Conservation (phyloP, 2,888 invertebrate genomes). For the Andrena haemorrhoa region DNA sequence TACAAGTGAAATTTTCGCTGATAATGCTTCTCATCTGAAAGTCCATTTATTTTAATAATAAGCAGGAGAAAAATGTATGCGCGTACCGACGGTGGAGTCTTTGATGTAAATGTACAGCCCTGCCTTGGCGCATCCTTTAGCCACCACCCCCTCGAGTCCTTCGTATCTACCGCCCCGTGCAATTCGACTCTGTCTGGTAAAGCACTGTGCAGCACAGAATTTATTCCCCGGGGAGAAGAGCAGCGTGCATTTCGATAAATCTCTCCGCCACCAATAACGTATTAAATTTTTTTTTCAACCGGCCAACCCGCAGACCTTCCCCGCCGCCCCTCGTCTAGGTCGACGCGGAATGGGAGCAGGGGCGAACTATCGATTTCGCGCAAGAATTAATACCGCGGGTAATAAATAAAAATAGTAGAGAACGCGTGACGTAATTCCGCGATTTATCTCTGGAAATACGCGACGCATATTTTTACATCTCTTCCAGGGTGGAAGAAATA, state of each 20-base stretch:
- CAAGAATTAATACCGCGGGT: slow-evolving; percentile 48
- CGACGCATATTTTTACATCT: slow-evolving; percentile 47
- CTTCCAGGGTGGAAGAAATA: slow-evolving; percentile 20
- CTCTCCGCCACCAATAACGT: slow-evolving; percentile 55
- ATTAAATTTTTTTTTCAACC: slow-evolving; percentile 34
- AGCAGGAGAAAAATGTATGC: slow-evolving; percentile 41
- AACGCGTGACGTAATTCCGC: slow-evolving; percentile 34
- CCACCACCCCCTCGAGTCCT: slow-evolving; percentile 43
- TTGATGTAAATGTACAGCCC: slow-evolving; percentile 55
- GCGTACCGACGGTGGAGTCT: slow-evolving; percentile 21
- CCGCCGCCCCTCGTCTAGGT: not conserved
- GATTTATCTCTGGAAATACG: slow-evolving; percentile 44
- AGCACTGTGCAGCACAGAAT: slow-evolving; percentile 58
- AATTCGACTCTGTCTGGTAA: slow-evolving; percentile 63
- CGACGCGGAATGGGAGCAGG: slow-evolving; percentile 12
- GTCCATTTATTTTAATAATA: slow-evolving; percentile 63
- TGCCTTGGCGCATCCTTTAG: slow-evolving; percentile 55
- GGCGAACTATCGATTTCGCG: slow-evolving; percentile 42
- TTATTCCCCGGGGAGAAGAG: slow-evolving; percentile 58
- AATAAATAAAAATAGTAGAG: slow-evolving; percentile 48
- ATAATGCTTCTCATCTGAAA: slow-evolving; percentile 52
- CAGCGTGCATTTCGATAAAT: slow-evolving; percentile 66
- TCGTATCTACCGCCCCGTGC: slow-evolving; percentile 54
- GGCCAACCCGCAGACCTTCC: too few relatives aligned
- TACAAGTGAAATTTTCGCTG: slow-evolving; percentile 51